A percentile compares a stretch with the other conserved stretches of the same genome.
Evolutionary conservation across 1,140 invertebrate genomes (phyloP).

Genomic region (Drosophila obscura): DNA sequence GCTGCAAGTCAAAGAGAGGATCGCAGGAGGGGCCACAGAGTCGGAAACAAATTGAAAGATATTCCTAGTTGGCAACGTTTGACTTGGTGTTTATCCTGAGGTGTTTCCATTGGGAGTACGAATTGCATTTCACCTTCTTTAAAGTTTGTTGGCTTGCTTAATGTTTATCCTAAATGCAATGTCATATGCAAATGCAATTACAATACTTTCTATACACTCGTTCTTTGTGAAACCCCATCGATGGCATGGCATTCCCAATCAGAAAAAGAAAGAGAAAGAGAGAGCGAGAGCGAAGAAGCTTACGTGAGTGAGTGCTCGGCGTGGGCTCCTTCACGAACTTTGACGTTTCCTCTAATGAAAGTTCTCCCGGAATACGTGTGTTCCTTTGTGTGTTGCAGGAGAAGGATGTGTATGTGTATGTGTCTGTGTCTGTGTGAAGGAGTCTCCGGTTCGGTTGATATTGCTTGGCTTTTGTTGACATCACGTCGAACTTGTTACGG

Average conservation of each 20-base stretch:
- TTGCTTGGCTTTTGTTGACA: slow-evolving; percentile 72
- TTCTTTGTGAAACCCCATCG: slow-evolving; percentile 12
- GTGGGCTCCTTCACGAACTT: slow-evolving; percentile 50
- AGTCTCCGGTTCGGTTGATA: slow-evolving; percentile 40
- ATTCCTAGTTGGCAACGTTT: background rate
- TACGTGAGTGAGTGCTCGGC: slow-evolving; percentile 24
- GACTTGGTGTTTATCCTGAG: background rate
- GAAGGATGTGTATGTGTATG: slow-evolving; percentile 14
- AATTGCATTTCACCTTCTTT: slow-evolving; percentile 1
- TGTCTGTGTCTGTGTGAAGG: slow-evolving; percentile 36
- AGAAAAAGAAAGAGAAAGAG: slow-evolving; percentile 11
- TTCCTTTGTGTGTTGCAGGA: background rate
- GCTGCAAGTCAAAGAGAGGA: background rate
- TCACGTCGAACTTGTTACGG: slow-evolving; percentile 72
- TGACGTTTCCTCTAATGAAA: slow-evolving; percentile 76
- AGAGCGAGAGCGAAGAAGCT: background rate
- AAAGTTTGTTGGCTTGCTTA: background rate
- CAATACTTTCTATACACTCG: slow-evolving; percentile 19
- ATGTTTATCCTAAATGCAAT: slow-evolving; percentile 35
- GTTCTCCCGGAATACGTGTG: slow-evolving; percentile 43
- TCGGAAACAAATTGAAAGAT: slow-evolving; percentile 3
- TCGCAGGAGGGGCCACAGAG: too few relatives aligned
- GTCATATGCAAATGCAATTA: slow-evolving; percentile 73
- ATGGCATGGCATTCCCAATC: slow-evolving; percentile 1
- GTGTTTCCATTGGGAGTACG: background rate